Evolutionary conservation across 2,113 vertebrate species (phyloP).

Genomic region (Microcebus murinus): DNA sequence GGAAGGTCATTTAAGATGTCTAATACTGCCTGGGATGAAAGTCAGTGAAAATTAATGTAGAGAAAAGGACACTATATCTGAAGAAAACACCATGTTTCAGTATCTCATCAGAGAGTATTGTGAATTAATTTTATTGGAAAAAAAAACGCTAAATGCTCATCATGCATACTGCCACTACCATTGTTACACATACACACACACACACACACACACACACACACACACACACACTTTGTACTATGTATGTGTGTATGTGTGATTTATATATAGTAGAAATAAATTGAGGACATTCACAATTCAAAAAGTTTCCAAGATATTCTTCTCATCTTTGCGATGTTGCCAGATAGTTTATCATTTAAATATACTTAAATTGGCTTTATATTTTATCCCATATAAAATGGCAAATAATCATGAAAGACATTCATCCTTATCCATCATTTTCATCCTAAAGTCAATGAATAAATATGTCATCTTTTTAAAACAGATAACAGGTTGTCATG

Average conservation of each 20-base stretch:
- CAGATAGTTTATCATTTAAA: neutral
- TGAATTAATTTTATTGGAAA: neutral
- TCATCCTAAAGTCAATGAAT: neutral
- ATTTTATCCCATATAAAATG: neutral
- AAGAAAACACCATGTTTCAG: neutral
- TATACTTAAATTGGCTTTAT: neutral
- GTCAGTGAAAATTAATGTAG: neutral
- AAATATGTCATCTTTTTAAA: neutral
- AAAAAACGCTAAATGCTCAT: neutral
- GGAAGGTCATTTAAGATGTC: neutral
- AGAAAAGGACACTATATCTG: neutral
- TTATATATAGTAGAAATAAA: neutral
- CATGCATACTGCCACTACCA: neutral
- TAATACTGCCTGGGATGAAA: neutral
- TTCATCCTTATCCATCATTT: neutral
- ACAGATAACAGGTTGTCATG: neutral
- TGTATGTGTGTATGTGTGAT: neutral
- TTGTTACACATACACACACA: neutral
- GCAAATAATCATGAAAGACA: neutral
- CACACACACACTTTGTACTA: neutral
- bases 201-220: no score
- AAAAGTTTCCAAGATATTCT: neutral
- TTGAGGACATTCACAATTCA: neutral
- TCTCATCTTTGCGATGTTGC: neutral
- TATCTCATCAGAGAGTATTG: slow-evolving; percentile 8